A percentile compares a stretch with the other conserved stretches of the same genome.
Evolutionary conservation across 1,140 invertebrate genomes (phyloP).

Genomic region (Agraylea sexmaculata): DNA sequence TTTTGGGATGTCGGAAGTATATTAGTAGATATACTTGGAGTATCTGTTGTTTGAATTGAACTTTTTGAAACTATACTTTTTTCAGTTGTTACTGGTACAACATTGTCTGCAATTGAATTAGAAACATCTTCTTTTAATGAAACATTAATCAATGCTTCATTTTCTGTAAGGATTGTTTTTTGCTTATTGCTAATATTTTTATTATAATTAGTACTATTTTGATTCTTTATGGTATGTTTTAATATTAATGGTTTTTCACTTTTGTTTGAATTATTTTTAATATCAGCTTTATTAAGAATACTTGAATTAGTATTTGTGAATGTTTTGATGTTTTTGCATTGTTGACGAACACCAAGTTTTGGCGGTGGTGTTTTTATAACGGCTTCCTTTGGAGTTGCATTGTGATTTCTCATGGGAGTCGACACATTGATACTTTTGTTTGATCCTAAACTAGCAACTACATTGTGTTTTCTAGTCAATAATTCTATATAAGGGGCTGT

Average conservation of each 20-base stretch:
- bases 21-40: no score
- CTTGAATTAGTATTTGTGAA: not conserved
- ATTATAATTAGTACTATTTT: not conserved
- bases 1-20: no score
- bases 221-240: not conserved
- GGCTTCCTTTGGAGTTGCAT: no score
- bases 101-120: not conserved
- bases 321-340: not conserved
- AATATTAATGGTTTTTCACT: not conserved
- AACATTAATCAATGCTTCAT: not conserved
- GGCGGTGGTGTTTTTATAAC: no score
- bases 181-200: not conserved
- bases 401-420: no score
- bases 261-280: not conserved
- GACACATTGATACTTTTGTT: no score
- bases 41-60: not conserved
- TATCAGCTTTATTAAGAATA: not conserved
- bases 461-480: constrained; percentile 12
- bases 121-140: not conserved
- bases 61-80: not conserved
- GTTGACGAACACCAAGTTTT: not conserved
- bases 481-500: constrained; percentile 15
- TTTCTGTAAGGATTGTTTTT: not conserved
- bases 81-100: not conserved
- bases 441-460: not conserved